Evolutionary conservation across 2,113 vertebrate genomes (phyloP).

Genomic region (Otis tarda): DNA sequence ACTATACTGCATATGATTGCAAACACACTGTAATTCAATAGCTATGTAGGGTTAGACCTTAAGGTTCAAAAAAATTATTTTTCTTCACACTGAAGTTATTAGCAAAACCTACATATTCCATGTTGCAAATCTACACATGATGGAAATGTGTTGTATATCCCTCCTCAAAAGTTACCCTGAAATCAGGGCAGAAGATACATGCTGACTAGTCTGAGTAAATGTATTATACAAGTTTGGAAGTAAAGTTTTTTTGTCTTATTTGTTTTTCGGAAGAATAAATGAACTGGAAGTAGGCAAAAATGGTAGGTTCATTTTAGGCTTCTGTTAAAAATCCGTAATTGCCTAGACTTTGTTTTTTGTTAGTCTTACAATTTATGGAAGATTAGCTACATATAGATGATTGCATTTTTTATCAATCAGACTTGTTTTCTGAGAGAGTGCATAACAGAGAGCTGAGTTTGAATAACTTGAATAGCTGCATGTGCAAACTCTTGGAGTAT

Average conservation of each 20-base stretch:
- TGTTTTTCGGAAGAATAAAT: constrained; percentile 7
- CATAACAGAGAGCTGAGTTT: constrained; percentile 27
- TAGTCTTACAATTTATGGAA: constrained; percentile 29
- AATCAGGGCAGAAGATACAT: not conserved
- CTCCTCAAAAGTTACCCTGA: not conserved
- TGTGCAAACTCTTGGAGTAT: constrained; percentile 6
- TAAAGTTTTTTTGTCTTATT: constrained; percentile 16
- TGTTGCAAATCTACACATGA: not conserved
- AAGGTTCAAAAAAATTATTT: not conserved
- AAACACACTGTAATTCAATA: not conserved
- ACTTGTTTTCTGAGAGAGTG: constrained; percentile 28
- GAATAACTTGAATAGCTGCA: constrained; percentile 39
- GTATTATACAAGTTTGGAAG: not conserved
- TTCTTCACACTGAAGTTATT: not conserved
- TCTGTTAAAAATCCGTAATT: constrained; percentile 29
- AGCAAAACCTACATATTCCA: not conserved
- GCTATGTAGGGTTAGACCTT: not conserved
- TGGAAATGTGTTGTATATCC: not conserved
- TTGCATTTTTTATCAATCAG: constrained; percentile 34
- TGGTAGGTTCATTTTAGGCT: not conserved
- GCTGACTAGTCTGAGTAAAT: not conserved
- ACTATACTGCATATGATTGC: not conserved
- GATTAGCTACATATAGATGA: constrained; percentile 38
- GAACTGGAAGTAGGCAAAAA: not conserved
- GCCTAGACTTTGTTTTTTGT: not conserved